A percentile compares a stretch with the other conserved stretches of the same genome.
phyloP scores from a whole-genome alignment of 2,797 vertebrate species.

The Gymnoscopelus microlampas region DNA sequence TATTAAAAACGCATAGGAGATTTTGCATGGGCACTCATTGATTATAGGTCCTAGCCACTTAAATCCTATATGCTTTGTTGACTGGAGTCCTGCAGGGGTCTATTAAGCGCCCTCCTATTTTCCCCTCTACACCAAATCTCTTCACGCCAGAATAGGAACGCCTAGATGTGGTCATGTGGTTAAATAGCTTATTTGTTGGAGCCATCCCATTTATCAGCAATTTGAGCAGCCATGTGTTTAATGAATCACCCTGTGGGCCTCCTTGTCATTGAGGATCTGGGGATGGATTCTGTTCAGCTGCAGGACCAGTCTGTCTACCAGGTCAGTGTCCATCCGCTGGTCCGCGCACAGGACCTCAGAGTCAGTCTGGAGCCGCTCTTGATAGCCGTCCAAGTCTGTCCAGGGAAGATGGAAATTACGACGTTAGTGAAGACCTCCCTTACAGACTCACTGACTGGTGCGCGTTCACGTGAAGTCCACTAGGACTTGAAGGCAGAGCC shows the following conservation, averaged over 20 bases:
- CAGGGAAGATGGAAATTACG: constrained; percentile 12
- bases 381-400: constrained; percentile 65
- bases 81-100: no score
- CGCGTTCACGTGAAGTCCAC: no score
- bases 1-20: no score
- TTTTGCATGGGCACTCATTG: no score
- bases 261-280: constrained; percentile 89
- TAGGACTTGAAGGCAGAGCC: not conserved
- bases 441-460: constrained; percentile 53
- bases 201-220: not conserved
- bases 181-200: not conserved
- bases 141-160: no score
- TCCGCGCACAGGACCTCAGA: constrained; percentile 82
- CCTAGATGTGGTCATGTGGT: no score
- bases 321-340: constrained; percentile 82
- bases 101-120: no score
- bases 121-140: no score
- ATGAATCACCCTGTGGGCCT: constrained; percentile 86
- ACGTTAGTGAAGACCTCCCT: not conserved
- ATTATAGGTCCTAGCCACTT: no score
- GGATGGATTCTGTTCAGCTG: constrained; percentile 93
- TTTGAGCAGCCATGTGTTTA: constrained; percentile 2
- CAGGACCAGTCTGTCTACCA: constrained; percentile 89
- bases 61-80: no score
- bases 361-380: constrained; percentile 85